Evolutionary conservation across 2,113 vertebrate genomes (phyloP).

Genomic region (Siphamia tubifer): DNA sequence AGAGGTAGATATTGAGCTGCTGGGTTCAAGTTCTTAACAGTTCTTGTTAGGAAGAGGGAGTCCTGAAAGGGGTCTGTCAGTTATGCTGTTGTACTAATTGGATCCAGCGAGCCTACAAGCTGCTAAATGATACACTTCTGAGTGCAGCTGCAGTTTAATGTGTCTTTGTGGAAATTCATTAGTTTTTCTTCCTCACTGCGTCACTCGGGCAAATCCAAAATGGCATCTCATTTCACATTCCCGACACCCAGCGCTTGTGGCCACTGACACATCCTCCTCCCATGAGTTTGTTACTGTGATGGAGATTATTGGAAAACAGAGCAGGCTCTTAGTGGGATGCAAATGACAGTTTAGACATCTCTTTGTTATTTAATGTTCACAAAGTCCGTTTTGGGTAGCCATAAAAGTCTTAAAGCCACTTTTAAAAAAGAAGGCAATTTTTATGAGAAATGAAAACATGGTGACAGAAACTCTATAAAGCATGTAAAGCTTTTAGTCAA

Average conservation of each 20-base stretch:
- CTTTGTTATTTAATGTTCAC: constrained; percentile 64
- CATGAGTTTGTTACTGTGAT: constrained; percentile 30
- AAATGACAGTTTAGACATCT: constrained; percentile 54
- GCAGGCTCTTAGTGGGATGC: constrained; percentile 45
- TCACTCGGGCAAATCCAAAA: constrained; percentile 29
- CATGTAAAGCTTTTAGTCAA: constrained; percentile 79
- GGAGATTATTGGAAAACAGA: constrained; percentile 48
- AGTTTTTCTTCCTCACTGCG: not conserved
- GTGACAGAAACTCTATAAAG: constrained; percentile 80
- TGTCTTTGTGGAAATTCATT: constrained; percentile 41
- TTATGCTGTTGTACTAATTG: constrained; percentile 19
- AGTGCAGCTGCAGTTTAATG: constrained; percentile 12
- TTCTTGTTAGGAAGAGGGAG: not conserved
- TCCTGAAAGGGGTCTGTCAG: constrained; percentile 32
- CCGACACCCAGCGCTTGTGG: constrained; percentile 1
- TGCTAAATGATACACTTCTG: constrained; percentile 31
- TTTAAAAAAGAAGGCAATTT: constrained; percentile 70
- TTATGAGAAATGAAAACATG: constrained; percentile 79
- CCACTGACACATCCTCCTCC: constrained; percentile 22
- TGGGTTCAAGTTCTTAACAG: not conserved
- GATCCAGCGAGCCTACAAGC: constrained; percentile 30
- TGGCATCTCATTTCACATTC: constrained; percentile 35
- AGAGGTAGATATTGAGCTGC: constrained; percentile 82
- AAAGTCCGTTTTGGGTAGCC: constrained; percentile 61
- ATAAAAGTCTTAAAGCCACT: constrained; percentile 70